Evolutionary conservation across 2,113 vertebrate species (phyloP).

Genomic region (Sphaerodactylus townsendi): DNA sequence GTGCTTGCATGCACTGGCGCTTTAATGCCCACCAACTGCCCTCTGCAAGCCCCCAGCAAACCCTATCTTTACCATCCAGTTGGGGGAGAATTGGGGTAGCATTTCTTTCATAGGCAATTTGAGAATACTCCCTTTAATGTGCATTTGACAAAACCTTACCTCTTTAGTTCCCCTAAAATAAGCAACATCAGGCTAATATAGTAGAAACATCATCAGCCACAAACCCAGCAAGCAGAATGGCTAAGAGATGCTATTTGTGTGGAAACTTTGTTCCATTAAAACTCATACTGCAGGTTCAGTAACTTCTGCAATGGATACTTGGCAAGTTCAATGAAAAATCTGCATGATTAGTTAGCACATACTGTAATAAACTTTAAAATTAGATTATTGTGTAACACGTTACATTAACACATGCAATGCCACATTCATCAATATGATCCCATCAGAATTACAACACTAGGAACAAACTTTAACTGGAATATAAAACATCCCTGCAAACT

Average conservation of each 20-base stretch:
- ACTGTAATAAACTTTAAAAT: background rate
- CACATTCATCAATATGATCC: background rate
- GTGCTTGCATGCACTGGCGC: too few species aligned
- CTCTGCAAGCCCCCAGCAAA: too few species aligned
- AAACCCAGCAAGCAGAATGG: background rate
- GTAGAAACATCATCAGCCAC: background rate
- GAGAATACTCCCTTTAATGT: background rate
- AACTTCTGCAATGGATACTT: constrained; percentile 2
- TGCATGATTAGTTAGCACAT: background rate
- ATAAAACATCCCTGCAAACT: background rate
- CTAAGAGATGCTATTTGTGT: background rate
- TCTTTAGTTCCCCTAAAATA: background rate
- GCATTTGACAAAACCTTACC: background rate
- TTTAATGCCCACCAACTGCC: too few species aligned
- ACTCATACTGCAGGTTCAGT: background rate
- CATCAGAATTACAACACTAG: background rate
- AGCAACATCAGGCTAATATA: background rate
- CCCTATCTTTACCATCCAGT: too few species aligned
- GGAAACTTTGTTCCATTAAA: constrained; percentile 11
- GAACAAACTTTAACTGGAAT: background rate
- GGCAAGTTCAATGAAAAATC: background rate
- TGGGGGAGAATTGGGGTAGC: too few species aligned
- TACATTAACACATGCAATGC: background rate
- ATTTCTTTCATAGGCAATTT: background rate
- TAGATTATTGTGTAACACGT: background rate